A percentile compares a stretch with the other conserved stretches of the same genome.
These are phyloP conservation scores for Mythimna vitellina DNA, from an alignment of 2,888 invertebrate species.

Conservation along the genomic window DNA sequence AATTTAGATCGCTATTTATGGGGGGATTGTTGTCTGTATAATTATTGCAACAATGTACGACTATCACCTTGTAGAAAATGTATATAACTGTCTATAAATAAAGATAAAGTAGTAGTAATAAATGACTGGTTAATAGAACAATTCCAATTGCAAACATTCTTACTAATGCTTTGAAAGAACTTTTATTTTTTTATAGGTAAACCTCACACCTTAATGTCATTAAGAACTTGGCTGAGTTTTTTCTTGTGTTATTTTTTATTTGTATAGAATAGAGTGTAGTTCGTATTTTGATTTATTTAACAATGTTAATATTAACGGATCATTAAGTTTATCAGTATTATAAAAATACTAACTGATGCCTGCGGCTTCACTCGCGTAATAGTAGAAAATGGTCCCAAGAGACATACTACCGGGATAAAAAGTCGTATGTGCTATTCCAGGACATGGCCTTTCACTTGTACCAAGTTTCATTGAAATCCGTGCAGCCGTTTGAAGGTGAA, in stretches of 20 bases:
- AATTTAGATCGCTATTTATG: conserved; percentile 49
- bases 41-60: conserved; percentile 43
- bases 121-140: conserved; percentile 36
- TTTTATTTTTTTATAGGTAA: conserved; percentile 21
- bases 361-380: too few species aligned
- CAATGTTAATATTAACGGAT: conserved; percentile 5
- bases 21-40: conserved; percentile 31
- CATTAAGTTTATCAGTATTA: conserved; percentile 22
- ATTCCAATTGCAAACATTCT: conserved; percentile 38
- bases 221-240: conserved; percentile 34
- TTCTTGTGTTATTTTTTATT: conserved; percentile 9
- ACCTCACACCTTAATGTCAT: conserved; percentile 29
- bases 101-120: conserved; percentile 9
- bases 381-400: too few species aligned
- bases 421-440: too few species aligned
- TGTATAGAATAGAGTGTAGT: conserved; percentile 21
- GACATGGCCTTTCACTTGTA: too few species aligned
- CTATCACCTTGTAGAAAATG: conserved; percentile 35
- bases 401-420: too few species aligned
- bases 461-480: too few species aligned
- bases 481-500: too few species aligned
- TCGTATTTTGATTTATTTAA: conserved; percentile 12
- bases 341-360: neutral
- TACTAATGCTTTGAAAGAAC: conserved; percentile 20
- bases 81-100: conserved; percentile 22